Base-by-base conservation (phyloP, 37 sponge, comb jelly and placozoan genomes). In the Hormiphora californensis region DNA sequence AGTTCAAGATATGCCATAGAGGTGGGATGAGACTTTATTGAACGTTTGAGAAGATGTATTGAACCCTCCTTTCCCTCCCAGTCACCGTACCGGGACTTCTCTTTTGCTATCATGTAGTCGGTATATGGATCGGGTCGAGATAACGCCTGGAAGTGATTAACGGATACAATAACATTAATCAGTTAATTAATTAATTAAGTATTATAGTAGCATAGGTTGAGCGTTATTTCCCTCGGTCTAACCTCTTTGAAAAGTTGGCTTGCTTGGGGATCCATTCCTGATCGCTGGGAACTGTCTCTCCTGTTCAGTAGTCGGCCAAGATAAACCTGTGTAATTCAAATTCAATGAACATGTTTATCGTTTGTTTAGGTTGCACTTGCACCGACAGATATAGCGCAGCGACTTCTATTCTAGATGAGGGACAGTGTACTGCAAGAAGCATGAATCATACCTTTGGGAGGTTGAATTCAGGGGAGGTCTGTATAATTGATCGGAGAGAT, bases 41-140 rank as follows among this genome's bases (percentile, higher is more conserved):
- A 73, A 23, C 81, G 41, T 8, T 73, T 73, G 25, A 73, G 38
- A 22, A 73, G 81, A 30, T 73, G 81, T 40, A 73, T 73, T n/a
- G 46, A 73, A 11, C 81, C 81, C 81, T 73, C 81, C 0, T 21
- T 36, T 7, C 81, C 81, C 28, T 73, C 81, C 4, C 43, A 73
- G 25, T 73, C 81, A 0, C 43, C 81, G 44, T 73, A 73, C 22
- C 43, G 40, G 0, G 41, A 37, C 44, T 73, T 73, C 46, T 73
- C 81, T 30, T 73, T 73, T 7, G 81, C 81, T 39, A 73, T 46
- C 81, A 73, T 73, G 81, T 73, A 73, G 38, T 73, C 81, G 1
- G 81, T 73, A 33, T 43, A 73, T 1, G 81, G 81, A 46, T 73
- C 81, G 23, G 46, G 40, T 39, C 81, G 35, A n/a, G 21, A 19